Evolutionary conservation across 2,888 invertebrate species (phyloP), one percentile per base, ranked within the genome.

Genomic region (Pecten maximus): DNA sequence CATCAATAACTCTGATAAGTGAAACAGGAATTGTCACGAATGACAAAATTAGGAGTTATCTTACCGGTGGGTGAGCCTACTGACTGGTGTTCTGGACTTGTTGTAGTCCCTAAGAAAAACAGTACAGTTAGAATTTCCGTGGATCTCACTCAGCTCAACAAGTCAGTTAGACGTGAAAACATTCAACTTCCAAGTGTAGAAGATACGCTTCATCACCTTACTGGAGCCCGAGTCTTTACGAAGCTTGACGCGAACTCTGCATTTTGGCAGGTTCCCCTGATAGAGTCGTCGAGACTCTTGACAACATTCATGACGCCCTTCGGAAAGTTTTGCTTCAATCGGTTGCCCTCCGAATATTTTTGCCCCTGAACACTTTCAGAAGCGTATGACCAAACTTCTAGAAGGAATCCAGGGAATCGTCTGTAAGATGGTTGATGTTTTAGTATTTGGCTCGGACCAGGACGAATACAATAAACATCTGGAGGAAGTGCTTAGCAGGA

Each of bases 311-410:
- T 94, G 19, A 94, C 94, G 12, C 94, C 94, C 16, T 94, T 94
- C 87, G 94, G 95, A 0, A 60, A 93, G 15, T 95, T 90, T 89
- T 90, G 92, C 40, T 95, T 93, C 88, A 91, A 93, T 15, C 87
- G 93, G 15, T 44, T 95, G 19, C 94, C 94, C 1, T 93, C n/a
- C n/a, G n/a, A n/a, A n/a, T n/a, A n/a, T n/a, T n/a, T n/a, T n/a
- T 88, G 97, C 97, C 8, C 96, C 96, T 0, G 97, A 97, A 94
- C 93, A 96, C 23, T 97, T 96, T 90, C 96, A 97, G 93, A 96
- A 97, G 94, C 94, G 94, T 4, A 91, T 97, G 91, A 96, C 96
- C 91, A 92, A 94, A 87, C 89, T 92, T 8, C 87, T 92, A 15
- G 91, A 91, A 54, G 92, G 93, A 16, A 16, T 91, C 39, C 74